Percentiles rank a stretch among this genome's conserved stretches.
Evolutionary conservation across 2,888 invertebrate genomes (phyloP).

Genomic region (Aphidius colemani): DNA sequence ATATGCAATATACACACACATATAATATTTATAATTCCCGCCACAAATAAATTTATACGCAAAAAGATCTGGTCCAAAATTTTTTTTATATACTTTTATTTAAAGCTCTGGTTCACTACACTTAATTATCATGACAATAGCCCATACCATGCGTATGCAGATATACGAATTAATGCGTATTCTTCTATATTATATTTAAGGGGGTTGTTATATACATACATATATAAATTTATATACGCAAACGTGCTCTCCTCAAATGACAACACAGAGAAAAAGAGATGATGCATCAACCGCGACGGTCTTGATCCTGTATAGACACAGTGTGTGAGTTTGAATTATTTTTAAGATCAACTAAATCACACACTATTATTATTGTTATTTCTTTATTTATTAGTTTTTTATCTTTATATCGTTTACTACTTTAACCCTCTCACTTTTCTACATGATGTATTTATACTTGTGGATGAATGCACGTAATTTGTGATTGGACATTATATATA

Average conservation of each 20-base stretch:
- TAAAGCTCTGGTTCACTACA: constrained; percentile 27
- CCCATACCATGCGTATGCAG: constrained; percentile 45
- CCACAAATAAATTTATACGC: no score
- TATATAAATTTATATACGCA: constrained; percentile 6
- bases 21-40: no score
- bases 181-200: constrained; percentile 31
- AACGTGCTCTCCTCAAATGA: constrained; percentile 36
- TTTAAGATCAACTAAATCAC: no score
- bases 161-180: constrained; percentile 59
- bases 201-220: constrained; percentile 10
- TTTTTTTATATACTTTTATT: constrained; percentile 27
- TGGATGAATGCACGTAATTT: constrained; percentile 20
- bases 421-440: neutral
- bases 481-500: neutral
- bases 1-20: neutral
- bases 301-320: constrained; percentile 23
- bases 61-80: neutral
- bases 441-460: constrained; percentile 6
- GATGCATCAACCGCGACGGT: constrained; percentile 41
- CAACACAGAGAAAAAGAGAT: constrained; percentile 29
- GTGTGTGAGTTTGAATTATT: no score
- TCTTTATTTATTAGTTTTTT: constrained; percentile 26
- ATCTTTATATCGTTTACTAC: constrained; percentile 4
- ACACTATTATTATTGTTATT: constrained; percentile 19
- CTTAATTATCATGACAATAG: constrained; percentile 57